phyloP scores from a whole-genome alignment of 2,888 invertebrate species.

The Galeruca laticollis region DNA sequence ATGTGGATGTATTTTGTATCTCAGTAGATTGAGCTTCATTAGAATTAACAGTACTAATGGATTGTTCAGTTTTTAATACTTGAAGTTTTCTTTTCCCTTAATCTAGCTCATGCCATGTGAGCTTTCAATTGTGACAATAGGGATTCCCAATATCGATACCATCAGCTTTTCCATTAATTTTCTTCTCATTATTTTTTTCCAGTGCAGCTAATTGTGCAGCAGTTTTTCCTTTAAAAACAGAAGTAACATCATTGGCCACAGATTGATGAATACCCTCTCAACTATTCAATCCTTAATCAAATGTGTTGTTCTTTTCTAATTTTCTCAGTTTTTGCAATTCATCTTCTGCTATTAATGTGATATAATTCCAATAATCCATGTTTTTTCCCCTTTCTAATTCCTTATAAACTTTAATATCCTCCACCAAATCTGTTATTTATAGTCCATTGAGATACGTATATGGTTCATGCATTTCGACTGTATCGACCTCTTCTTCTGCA shows the following conservation, averaged over 20 bases:
- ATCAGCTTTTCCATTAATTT: slow-evolving; percentile 85
- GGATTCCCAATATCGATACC: slow-evolving; percentile 98
- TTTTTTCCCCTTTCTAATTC: slow-evolving; percentile 91
- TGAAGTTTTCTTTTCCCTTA: slow-evolving; percentile 92
- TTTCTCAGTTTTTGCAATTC: slow-evolving; percentile 89
- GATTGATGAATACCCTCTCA: slow-evolving; percentile 84
- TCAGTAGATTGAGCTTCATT: slow-evolving; percentile 46
- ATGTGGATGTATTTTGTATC: slow-evolving; percentile 19
- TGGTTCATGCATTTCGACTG: slow-evolving; percentile 98
- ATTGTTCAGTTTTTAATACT: slow-evolving; percentile 89
- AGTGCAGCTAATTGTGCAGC: slow-evolving; percentile 87
- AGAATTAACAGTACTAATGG: slow-evolving; percentile 65
- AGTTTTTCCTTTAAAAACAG: slow-evolving; percentile 75
- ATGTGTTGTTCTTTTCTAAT: slow-evolving; percentile 74
- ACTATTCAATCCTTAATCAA: slow-evolving; percentile 70
- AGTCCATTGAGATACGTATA: slow-evolving; percentile 95
- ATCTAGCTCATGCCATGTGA: slow-evolving; percentile 91
- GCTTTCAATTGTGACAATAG: slow-evolving; percentile 95
- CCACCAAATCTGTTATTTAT: slow-evolving; percentile 88
- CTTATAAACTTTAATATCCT: slow-evolving; percentile 95
- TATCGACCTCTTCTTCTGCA: slow-evolving; percentile 87
- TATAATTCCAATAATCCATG: slow-evolving; percentile 94
- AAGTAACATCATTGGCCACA: slow-evolving; percentile 89
- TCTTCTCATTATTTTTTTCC: slow-evolving; percentile 86
- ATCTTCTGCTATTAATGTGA: slow-evolving; percentile 94